Percentiles rank a stretch among this genome's conserved stretches.
phyloP scores from a whole-genome alignment of 2,113 vertebrate genomes.

The Amphiprion ocellaris region DNA sequence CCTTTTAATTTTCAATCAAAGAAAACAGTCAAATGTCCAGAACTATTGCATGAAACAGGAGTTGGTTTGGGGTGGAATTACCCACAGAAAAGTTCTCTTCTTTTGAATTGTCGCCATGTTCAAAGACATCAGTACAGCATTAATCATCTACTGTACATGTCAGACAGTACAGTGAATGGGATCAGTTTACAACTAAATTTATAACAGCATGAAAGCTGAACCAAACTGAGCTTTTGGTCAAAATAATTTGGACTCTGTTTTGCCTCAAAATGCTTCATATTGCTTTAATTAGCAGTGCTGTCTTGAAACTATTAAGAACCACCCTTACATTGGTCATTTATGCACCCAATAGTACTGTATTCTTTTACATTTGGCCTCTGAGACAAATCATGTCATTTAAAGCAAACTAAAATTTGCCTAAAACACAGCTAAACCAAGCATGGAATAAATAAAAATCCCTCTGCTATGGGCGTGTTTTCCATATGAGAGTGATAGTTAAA shows the following conservation, averaged over 20 bases:
- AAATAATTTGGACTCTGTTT: constrained; percentile 4
- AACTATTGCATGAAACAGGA: constrained; percentile 60
- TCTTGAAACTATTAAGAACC: neutral
- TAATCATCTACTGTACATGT: constrained; percentile 60
- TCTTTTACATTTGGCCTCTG: neutral
- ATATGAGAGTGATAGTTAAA: constrained; percentile 21
- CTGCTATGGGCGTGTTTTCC: constrained; percentile 41
- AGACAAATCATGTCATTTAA: constrained; percentile 13
- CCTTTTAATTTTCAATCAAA: constrained; percentile 70
- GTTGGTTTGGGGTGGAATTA: constrained; percentile 64
- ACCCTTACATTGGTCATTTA: neutral
- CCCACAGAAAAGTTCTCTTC: constrained; percentile 52
- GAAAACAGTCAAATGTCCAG: constrained; percentile 55
- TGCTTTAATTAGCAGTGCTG: neutral
- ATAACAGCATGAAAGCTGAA: neutral
- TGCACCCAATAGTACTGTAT: neutral
- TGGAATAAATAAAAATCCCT: neutral
- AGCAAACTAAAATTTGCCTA: neutral
- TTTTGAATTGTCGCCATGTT: constrained; percentile 53
- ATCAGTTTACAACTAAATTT: neutral
- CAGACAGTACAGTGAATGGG: constrained; percentile 17
- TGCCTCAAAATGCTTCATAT: neutral
- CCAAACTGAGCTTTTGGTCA: constrained; percentile 1
- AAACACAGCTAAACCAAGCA: constrained; percentile 9
- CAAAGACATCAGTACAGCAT: constrained; percentile 61